These are phyloP conservation scores for Argyra leucocephala DNA, from an alignment of 2,888 invertebrate species.

Conservation along the genomic window DNA sequence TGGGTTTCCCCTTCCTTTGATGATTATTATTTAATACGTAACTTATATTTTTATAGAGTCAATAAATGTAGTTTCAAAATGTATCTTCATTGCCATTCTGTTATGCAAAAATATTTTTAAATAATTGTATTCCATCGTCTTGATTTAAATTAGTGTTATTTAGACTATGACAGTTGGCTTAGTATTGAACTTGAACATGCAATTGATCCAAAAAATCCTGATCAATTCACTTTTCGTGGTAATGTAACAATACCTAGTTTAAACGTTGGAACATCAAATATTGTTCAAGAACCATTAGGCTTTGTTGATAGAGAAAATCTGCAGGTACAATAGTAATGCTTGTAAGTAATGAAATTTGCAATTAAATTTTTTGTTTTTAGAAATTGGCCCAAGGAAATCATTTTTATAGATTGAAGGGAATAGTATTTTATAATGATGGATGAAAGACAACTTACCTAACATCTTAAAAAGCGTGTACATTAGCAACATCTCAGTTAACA, in stretches of 20 bases:
- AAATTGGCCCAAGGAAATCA: constrained; percentile 56
- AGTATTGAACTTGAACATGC: constrained; percentile 62
- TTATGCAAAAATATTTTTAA: too few species aligned
- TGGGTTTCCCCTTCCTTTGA: too few species aligned
- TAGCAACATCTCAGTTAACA: constrained; percentile 65
- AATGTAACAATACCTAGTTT: constrained; percentile 63
- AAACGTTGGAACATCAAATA: constrained; percentile 52
- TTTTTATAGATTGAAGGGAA: constrained; percentile 64
- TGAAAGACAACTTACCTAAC: constrained; percentile 60
- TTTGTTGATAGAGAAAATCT: constrained; percentile 49
- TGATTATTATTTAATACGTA: too few species aligned
- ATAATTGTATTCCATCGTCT: too few species aligned
- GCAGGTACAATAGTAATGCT: constrained; percentile 41
- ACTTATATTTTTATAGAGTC: too few species aligned
- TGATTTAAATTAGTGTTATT: constrained; percentile 49
- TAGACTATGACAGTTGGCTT: constrained; percentile 68
- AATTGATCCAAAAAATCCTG: constrained; percentile 47
- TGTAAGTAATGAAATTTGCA: too few species aligned
- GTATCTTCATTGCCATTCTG: too few species aligned
- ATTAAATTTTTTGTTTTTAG: constrained; percentile 35
- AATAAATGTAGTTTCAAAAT: too few species aligned
- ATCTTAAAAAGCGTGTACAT: constrained; percentile 68
- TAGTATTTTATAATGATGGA: constrained; percentile 58
- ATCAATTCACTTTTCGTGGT: constrained; percentile 55
- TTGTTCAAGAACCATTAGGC: constrained; percentile 53